Evolutionary conservation across 2,113 vertebrate genomes (phyloP), one percentile per base, ranked within the genome.

Genomic region (Nematolebias whitei): DNA sequence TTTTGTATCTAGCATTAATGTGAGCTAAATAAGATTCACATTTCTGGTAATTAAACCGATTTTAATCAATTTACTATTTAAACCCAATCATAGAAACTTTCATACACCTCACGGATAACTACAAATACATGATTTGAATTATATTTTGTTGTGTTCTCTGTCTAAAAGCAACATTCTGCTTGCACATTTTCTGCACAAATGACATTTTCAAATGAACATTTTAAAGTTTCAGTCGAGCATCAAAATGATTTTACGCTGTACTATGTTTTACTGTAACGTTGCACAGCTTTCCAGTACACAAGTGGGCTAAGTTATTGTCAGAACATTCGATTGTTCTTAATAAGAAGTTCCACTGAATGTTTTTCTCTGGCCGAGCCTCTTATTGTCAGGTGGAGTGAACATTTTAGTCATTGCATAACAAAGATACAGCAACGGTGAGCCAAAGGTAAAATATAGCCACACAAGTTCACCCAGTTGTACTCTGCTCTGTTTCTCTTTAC

Each of bases 401-500:
- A 48, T 4, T 43, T 50, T 10, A 32, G 10, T 43, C 20, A 57
- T 57, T 58, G 39, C 16, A 11, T 24, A 40, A 49, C 6, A 35
- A 4, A 19, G 18, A n/a, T n/a, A 35, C 20, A 1, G 2, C 19
- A 40, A 38, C n/a, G 29, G 7, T 23, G 54, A 60, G 61, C 26
- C 10, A 43, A 6, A 45, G 59, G n/a, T 63, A 41, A 54, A 45
- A 64, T 45, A 53, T 13, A 47, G 44, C 38, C n/a, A 43, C 38
- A 44, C 64, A 41, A n/a, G 7, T 35, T 49, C 18, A 14, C 49
- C 63, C 22, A 14, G 24, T 19, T 51, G 39, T 47, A 61, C 64
- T 43, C 44, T 70, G 19, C 45, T 58, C 7, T 52, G 26, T 68
- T 71, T 79, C 72, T 70, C 76, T 66, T 54, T 73, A 56, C 23